phyloP scores from a whole-genome alignment of 2,888 invertebrate genomes.

The Argyra leucocephala region DNA sequence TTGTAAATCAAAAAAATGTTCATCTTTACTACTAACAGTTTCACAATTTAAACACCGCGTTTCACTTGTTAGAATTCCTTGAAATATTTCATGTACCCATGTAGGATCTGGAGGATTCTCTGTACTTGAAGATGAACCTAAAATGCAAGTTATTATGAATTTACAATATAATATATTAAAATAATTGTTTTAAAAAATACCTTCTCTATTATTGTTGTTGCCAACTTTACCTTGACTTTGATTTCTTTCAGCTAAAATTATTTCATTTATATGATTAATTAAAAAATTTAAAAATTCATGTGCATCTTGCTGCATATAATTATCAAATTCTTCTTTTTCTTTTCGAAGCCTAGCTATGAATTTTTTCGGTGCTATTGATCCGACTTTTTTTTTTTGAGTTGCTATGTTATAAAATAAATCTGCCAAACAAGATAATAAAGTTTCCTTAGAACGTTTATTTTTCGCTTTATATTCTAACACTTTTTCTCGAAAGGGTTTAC shows the following conservation, averaged over 20 bases:
- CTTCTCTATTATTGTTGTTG: constrained; percentile 14
- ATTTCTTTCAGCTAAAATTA: constrained; percentile 69
- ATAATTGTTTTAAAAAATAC: background rate
- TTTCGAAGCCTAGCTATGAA: constrained; percentile 96
- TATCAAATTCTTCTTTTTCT: constrained; percentile 99
- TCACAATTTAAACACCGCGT: constrained; percentile 98
- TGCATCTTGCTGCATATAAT: constrained; percentile 99
- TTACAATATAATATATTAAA: no score
- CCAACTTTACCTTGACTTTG: constrained; percentile 28
- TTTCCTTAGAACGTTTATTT: constrained; percentile 92
- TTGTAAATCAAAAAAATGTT: constrained; percentile 97
- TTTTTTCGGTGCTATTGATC: constrained; percentile 98
- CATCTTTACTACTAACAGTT: constrained; percentile 98
- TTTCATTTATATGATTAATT: constrained; percentile 96
- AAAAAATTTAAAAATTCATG: constrained; percentile 99
- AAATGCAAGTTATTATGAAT: background rate
- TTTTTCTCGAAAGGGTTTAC: constrained; percentile 97
- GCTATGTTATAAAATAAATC: constrained; percentile 99
- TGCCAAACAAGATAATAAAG: constrained; percentile 91
- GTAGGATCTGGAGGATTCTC: constrained; percentile 60
- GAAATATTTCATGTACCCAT: constrained; percentile 99
- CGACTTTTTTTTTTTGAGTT: constrained; percentile 99
- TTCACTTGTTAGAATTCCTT: constrained; percentile 46
- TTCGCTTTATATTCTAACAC: constrained; percentile 96
- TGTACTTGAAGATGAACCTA: background rate